Conservation (phyloP, 1,140 invertebrate genomes). For the Physella acuta region DNA sequence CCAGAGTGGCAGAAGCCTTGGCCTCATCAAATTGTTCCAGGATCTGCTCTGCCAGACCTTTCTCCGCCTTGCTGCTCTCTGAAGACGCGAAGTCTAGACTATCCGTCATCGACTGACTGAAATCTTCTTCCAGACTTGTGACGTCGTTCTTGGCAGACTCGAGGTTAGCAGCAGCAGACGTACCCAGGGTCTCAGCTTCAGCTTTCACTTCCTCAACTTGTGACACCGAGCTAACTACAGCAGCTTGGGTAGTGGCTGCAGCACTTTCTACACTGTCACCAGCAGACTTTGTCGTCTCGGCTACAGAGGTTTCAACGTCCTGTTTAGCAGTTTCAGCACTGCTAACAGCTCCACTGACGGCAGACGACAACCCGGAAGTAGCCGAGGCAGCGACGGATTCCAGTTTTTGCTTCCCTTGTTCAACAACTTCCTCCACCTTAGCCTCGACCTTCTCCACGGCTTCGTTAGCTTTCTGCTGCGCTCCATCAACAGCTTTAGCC, state of each 20-base stretch:
- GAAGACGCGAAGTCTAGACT: too few relatives aligned
- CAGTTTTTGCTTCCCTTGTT: not conserved
- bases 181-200: not conserved
- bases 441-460: not conserved
- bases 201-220: not conserved
- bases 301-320: not conserved
- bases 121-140: too few relatives aligned
- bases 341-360: not conserved
- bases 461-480: not conserved
- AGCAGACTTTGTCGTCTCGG: not conserved
- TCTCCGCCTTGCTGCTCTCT: too few relatives aligned
- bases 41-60: too few relatives aligned
- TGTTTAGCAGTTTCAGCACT: not conserved
- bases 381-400: not conserved
- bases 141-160: too few relatives aligned
- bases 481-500: not conserved
- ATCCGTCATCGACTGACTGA: too few relatives aligned
- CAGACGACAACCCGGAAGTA: not conserved
- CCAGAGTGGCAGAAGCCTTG: too few relatives aligned
- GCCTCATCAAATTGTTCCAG: too few relatives aligned
- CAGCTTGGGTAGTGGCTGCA: not conserved
- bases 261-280: not conserved
- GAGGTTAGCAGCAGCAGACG: too few relatives aligned
- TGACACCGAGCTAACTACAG: not conserved
- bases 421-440: not conserved